phyloP scores from a whole-genome alignment of 1,140 invertebrate species.

The Pogonus chalceus region DNA sequence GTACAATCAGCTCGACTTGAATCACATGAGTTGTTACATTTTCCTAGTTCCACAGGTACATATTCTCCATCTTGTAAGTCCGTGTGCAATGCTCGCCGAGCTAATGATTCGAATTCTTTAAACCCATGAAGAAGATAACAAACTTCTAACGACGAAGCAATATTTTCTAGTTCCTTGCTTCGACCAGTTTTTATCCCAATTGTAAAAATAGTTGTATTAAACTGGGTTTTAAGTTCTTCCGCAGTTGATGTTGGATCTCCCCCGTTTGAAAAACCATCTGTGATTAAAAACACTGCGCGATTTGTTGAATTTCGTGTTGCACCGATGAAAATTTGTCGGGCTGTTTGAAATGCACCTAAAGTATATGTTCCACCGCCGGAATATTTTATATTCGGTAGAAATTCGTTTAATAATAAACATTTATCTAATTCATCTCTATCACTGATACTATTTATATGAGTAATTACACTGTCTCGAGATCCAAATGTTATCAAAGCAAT shows the following conservation, averaged over 20 bases:
- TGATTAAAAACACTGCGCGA: conserved; percentile 57
- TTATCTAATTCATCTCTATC: conserved; percentile 43
- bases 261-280: conserved; percentile 64
- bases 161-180: conserved; percentile 50
- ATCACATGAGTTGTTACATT: conserved; percentile 51
- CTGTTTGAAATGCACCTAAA: conserved; percentile 52
- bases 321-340: conserved; percentile 38
- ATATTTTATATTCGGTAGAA: conserved; percentile 50
- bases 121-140: conserved; percentile 61
- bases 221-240: conserved; percentile 36
- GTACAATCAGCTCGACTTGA: conserved; percentile 44
- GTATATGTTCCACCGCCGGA: conserved; percentile 60
- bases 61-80: conserved; percentile 53
- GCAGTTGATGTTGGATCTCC: conserved; percentile 54
- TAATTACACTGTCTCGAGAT: conserved; percentile 43
- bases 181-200: conserved; percentile 58
- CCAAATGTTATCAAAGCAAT: conserved; percentile 59
- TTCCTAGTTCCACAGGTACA: conserved; percentile 36
- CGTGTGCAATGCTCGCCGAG: conserved; percentile 55
- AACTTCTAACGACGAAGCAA: conserved; percentile 53
- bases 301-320: conserved; percentile 39
- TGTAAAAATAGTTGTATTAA: conserved; percentile 52
- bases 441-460: conserved; percentile 54
- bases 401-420: conserved; percentile 50
- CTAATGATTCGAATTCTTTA: conserved; percentile 59